Percentiles rank a stretch among this genome's conserved stretches.
phyloP scores from a whole-genome alignment of 2,888 invertebrate genomes.

The Polydrusus pterygomalis region DNA sequence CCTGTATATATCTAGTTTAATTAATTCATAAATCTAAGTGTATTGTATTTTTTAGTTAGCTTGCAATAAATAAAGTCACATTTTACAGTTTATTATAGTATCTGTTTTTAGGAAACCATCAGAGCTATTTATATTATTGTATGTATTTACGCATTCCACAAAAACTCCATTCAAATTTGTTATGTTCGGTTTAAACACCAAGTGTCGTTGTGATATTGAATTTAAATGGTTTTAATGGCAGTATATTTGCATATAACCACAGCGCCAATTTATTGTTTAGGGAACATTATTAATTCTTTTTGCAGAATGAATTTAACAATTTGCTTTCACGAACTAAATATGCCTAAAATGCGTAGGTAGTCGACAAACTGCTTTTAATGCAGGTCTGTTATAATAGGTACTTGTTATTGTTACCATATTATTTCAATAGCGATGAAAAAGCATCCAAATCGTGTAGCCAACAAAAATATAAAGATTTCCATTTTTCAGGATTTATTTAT shows the following conservation, averaged over 20 bases:
- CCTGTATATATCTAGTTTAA: too few species aligned
- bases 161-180: neutral
- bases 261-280: neutral
- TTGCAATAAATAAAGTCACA: too few species aligned
- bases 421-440: too few species aligned
- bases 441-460: too few species aligned
- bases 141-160: neutral
- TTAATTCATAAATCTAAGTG: too few species aligned
- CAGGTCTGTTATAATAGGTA: too few species aligned
- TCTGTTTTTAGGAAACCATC: neutral
- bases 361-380: too few species aligned
- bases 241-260: conserved; percentile 1
- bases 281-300: neutral
- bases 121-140: neutral
- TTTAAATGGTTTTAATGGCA: conserved; percentile 7
- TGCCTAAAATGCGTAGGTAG: neutral
- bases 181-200: neutral
- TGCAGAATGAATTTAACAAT: neutral
- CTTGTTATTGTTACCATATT: too few species aligned
- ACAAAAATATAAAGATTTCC: too few species aligned
- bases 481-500: too few species aligned
- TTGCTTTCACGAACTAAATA: neutral
- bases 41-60: too few species aligned
- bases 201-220: neutral
- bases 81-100: too few species aligned